Percentiles rank a stretch among this genome's conserved stretches.
Conservation (phyloP, 1,140 invertebrate species). For the Cyclina sinensis region DNA sequence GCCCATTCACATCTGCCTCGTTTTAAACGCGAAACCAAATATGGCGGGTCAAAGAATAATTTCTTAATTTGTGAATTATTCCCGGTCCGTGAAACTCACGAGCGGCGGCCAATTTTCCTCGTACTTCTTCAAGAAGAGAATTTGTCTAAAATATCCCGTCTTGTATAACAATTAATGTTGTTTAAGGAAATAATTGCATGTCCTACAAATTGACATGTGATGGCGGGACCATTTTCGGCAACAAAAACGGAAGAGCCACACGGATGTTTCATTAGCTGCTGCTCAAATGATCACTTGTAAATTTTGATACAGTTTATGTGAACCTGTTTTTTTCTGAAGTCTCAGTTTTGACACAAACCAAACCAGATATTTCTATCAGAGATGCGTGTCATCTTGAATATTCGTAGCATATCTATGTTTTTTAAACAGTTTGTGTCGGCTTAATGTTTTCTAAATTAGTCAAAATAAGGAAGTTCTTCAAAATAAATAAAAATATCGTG, state of each 20-base stretch:
- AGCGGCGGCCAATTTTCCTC: constrained; percentile 57
- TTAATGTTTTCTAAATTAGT: too few relatives aligned
- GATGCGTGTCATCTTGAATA: too few relatives aligned
- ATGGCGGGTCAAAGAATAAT: constrained; percentile 67
- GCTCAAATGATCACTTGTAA: too few relatives aligned
- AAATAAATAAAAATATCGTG: too few relatives aligned
- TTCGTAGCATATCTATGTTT: too few relatives aligned
- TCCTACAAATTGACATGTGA: constrained; percentile 23
- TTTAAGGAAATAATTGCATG: constrained; percentile 32
- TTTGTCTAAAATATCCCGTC: not conserved
- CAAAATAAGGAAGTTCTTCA: too few relatives aligned
- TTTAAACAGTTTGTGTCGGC: too few relatives aligned
- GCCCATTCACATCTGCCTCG: constrained; percentile 68
- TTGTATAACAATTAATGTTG: constrained; percentile 38
- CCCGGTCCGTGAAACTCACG: constrained; percentile 43
- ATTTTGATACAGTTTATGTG: too few relatives aligned
- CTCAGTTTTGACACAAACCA: too few relatives aligned
- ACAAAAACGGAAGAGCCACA: not conserved
- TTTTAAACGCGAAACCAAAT: constrained; percentile 67
- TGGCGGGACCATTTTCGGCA: not conserved
- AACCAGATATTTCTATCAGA: too few relatives aligned
- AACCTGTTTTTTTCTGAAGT: too few relatives aligned
- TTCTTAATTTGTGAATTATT: constrained; percentile 66
- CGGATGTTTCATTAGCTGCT: too few relatives aligned
- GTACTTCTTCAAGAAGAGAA: not conserved